Evolutionary conservation across 2,888 invertebrate species (phyloP).

Genomic region (Drosophila bunnanda): DNA sequence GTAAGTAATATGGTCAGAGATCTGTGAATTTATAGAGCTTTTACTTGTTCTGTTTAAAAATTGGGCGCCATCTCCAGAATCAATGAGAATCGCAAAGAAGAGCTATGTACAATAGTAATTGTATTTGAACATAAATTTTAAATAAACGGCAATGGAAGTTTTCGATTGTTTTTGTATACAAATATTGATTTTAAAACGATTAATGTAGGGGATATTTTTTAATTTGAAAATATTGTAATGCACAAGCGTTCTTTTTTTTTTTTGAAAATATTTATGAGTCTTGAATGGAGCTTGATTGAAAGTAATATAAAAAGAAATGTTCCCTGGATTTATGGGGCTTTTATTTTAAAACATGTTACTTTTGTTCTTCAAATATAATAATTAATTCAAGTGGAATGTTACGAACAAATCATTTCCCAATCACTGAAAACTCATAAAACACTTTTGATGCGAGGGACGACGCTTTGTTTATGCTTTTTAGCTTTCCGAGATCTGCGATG

Average conservation of each 20-base stretch:
- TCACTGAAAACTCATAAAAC: slow-evolving; percentile 38
- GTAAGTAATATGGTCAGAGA: background rate
- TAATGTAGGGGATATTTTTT: background rate
- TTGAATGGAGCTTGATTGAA: background rate
- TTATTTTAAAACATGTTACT: slow-evolving; percentile 1
- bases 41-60: background rate
- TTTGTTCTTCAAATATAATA: slow-evolving; percentile 11
- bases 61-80: background rate
- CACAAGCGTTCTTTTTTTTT: background rate
- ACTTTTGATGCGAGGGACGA: slow-evolving; percentile 34
- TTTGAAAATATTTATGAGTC: background rate
- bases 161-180: background rate
- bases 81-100: background rate
- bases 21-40: background rate
- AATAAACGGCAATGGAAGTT: background rate
- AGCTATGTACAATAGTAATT: background rate
- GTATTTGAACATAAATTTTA: background rate
- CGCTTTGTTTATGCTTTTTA: slow-evolving; percentile 30
- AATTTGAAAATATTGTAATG: background rate
- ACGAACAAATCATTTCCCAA: slow-evolving; percentile 23
- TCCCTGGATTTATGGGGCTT: background rate
- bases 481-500: slow-evolving; percentile 37
- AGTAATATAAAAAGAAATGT: background rate
- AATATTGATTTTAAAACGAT: background rate
- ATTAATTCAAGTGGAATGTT: slow-evolving; percentile 12